phyloP scores from a whole-genome alignment of 2,113 vertebrate species.

The Neomonachus schauinslandi region DNA sequence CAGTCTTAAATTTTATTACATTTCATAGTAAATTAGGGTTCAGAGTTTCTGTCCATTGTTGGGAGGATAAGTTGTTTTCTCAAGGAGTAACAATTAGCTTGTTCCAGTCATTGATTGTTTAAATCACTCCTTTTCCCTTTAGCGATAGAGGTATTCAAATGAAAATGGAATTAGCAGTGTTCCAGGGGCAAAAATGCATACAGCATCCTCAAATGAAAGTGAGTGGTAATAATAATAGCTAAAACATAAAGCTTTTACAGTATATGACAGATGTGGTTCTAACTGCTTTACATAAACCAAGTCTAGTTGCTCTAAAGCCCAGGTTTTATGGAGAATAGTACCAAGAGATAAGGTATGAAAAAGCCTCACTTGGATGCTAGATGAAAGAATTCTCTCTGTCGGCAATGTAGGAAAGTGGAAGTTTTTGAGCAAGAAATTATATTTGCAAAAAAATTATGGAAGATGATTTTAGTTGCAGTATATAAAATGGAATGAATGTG shows the following conservation, averaged over 20 bases:
- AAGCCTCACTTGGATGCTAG: neutral
- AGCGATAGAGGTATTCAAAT: conserved; percentile 6
- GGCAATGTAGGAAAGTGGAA: neutral
- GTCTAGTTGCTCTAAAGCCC: conserved; percentile 8
- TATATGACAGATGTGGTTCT: neutral
- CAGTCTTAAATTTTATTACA: conserved; percentile 34
- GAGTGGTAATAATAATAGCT: neutral
- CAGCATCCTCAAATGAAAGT: neutral
- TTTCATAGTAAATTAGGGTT: conserved; percentile 26
- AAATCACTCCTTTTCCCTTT: neutral
- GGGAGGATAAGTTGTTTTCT: neutral
- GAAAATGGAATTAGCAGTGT: neutral
- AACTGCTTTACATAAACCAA: neutral
- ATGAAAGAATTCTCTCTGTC: neutral
- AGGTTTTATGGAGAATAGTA: neutral
- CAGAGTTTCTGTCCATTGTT: neutral
- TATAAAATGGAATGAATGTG: neutral
- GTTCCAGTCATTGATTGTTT: neutral
- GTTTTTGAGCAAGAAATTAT: neutral
- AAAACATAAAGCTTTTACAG: neutral
- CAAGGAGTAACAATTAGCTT: neutral
- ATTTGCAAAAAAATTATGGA: neutral
- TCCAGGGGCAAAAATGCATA: neutral
- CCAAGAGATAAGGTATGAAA: conserved; percentile 11
- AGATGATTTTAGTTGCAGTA: neutral